Evolutionary conservation across 53 echinoderm and acorn worm genomes (phyloP).

Genomic region (Echinometra lucunter): DNA sequence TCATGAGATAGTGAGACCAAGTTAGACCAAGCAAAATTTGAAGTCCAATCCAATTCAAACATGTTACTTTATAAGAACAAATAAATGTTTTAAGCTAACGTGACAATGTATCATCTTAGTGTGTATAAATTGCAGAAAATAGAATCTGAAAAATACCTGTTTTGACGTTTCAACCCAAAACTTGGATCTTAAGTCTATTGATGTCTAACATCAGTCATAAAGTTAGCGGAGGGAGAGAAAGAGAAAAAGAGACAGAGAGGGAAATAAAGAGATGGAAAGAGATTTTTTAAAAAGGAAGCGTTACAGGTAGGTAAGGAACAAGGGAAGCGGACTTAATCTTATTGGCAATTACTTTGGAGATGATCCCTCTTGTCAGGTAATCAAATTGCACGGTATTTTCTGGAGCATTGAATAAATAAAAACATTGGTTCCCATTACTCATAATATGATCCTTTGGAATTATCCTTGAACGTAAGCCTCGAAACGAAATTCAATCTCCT

Average conservation of each 20-base stretch:
- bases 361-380: not conserved
- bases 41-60: too few species aligned
- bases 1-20: too few species aligned
- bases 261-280: not conserved
- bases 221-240: not conserved
- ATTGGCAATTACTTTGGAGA: not conserved
- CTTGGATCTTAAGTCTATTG: too few species aligned
- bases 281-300: not conserved
- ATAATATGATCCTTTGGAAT: not conserved
- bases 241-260: not conserved
- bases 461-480: not conserved
- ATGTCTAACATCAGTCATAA: too few species aligned
- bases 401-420: not conserved
- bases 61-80: too few species aligned
- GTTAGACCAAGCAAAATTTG: too few species aligned
- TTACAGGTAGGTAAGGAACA: not conserved
- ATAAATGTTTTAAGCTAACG: too few species aligned
- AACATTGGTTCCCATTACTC: conserved; percentile 4
- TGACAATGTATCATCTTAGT: too few species aligned
- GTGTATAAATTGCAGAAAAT: too few species aligned
- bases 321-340: not conserved
- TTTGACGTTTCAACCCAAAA: too few species aligned
- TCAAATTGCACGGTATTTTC: not conserved
- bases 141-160: too few species aligned
- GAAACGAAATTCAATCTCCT: not conserved